phyloP scores from a whole-genome alignment of 2,113 vertebrate species.

The Merops nubicus region DNA sequence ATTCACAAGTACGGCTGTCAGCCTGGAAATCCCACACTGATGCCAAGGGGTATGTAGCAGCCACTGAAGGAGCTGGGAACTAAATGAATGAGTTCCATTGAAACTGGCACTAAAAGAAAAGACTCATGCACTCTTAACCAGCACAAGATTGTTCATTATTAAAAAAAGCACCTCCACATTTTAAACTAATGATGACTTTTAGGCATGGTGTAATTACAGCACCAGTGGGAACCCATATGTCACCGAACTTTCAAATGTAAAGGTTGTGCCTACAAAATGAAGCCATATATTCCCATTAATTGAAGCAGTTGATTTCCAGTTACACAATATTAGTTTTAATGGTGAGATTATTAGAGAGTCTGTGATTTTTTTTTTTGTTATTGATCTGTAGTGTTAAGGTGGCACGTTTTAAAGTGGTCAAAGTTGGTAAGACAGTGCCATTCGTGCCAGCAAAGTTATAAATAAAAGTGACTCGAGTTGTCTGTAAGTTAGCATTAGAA shows the following conservation, averaged over 20 bases:
- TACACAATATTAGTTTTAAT: constrained; percentile 55
- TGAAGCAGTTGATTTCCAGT: constrained; percentile 40
- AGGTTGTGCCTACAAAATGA: constrained; percentile 53
- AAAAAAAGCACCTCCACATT: neutral
- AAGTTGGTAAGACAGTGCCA: neutral
- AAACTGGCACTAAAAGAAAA: neutral
- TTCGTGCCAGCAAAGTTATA: neutral
- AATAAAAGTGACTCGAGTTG: neutral
- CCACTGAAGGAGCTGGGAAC: neutral
- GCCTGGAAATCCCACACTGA: neutral
- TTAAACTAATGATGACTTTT: constrained; percentile 52
- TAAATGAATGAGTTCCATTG: neutral
- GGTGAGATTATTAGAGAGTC: neutral
- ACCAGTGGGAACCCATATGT: constrained; percentile 36
- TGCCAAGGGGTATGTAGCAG: neutral
- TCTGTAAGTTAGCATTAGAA: neutral
- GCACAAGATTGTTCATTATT: neutral
- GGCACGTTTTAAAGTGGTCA: neutral
- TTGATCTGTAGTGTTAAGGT: neutral
- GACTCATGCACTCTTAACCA: neutral
- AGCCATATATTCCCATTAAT: constrained; percentile 54
- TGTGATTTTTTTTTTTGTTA: neutral
- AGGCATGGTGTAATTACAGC: constrained; percentile 28
- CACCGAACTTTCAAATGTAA: neutral
- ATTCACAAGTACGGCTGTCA: neutral